Percentiles rank a stretch among this genome's conserved stretches.
Conservation (phyloP, 2,113 vertebrate genomes). For the Pomatostomus ruficeps region DNA sequence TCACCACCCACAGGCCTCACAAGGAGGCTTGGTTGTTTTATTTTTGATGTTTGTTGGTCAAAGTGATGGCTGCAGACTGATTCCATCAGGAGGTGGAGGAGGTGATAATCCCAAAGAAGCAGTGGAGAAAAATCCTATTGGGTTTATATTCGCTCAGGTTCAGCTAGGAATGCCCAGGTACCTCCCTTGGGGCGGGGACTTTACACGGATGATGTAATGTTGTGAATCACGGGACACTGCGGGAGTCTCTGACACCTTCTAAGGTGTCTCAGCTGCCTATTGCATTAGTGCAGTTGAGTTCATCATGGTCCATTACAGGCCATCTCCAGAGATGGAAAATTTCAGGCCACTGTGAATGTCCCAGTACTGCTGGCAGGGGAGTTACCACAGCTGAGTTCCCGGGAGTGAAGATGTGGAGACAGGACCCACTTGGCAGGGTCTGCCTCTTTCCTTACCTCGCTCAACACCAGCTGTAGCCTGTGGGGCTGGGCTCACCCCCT, state of each 20-base stretch:
- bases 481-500: not conserved
- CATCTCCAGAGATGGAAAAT: not conserved
- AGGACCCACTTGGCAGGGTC: accelerated
- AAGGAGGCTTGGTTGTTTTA: not conserved
- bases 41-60: not conserved
- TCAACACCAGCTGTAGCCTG: not conserved
- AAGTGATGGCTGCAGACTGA: not conserved
- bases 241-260: not conserved
- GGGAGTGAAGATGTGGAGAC: accelerated
- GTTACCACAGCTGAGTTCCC: accelerated
- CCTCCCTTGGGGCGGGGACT: not conserved
- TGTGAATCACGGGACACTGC: not conserved
- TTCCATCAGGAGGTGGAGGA: no score
- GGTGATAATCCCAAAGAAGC: not conserved
- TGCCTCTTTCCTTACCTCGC: not conserved
- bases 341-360: not conserved
- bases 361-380: accelerated
- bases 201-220: not conserved
- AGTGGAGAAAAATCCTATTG: not conserved
- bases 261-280: not conserved
- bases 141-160: not conserved
- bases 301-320: not conserved
- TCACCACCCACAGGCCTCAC: not conserved
- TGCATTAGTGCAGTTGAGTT: accelerated
- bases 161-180: not conserved